A percentile compares a stretch with the other conserved stretches of the same genome.
phyloP scores from a whole-genome alignment of 2,888 invertebrate species.

The Deilephila elpenor region DNA sequence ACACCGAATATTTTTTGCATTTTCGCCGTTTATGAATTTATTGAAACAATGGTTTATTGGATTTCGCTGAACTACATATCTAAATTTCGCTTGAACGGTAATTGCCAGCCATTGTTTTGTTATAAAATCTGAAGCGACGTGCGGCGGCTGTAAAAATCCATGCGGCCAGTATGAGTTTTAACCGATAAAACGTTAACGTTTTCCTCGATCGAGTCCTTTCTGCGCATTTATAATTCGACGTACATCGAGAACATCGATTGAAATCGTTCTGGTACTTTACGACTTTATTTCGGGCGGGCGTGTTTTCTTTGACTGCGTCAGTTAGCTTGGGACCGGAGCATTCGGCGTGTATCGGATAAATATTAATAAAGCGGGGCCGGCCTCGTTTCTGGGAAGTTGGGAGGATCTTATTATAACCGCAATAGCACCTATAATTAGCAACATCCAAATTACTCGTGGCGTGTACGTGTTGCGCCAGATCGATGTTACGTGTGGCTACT shows the following conservation, averaged over 20 bases:
- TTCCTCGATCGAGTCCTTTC: constrained; percentile 68
- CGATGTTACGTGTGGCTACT: constrained; percentile 73
- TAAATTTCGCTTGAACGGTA: constrained; percentile 1
- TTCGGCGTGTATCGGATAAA: constrained; percentile 82
- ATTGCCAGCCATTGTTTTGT: constrained; percentile 4
- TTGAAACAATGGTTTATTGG: neutral
- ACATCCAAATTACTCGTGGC: constrained; percentile 80
- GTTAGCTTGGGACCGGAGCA: constrained; percentile 76
- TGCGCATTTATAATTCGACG: constrained; percentile 75
- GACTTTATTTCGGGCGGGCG: constrained; percentile 81
- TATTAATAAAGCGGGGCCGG: constrained; percentile 83
- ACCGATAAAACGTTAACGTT: constrained; percentile 60
- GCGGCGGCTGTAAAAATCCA: constrained; percentile 52
- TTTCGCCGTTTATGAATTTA: neutral
- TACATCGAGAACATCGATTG: constrained; percentile 77
- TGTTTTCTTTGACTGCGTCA: constrained; percentile 84
- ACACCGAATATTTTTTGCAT: neutral
- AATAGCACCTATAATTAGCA: constrained; percentile 84
- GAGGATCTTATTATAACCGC: constrained; percentile 85
- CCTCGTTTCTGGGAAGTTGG: constrained; percentile 84
- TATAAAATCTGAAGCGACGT: constrained; percentile 45
- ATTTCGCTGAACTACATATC: constrained; percentile 3
- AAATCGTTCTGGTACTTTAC: constrained; percentile 82
- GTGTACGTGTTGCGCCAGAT: constrained; percentile 74
- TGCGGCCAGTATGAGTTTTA: constrained; percentile 47